phyloP scores from a whole-genome alignment of 2,888 invertebrate genomes.

The Nomada goodeniana region DNA sequence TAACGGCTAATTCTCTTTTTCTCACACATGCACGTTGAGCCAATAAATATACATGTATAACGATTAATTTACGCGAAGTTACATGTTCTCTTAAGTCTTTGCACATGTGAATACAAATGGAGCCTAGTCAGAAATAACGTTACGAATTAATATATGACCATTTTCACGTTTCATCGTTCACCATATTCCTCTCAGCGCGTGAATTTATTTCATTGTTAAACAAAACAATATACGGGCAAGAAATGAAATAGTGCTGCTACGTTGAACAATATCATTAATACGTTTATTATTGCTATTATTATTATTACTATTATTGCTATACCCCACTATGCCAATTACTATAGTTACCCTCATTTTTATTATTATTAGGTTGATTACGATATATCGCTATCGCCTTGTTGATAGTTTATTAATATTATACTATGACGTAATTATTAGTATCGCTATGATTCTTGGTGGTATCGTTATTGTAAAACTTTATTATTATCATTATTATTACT shows the following conservation, averaged over 20 bases:
- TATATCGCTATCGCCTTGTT: conserved; percentile 50
- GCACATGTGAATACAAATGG: conserved; percentile 69
- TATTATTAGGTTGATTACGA: conserved; percentile 48
- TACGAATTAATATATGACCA: conserved; percentile 67
- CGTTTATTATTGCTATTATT: conserved; percentile 56
- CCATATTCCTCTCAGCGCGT: conserved; percentile 65
- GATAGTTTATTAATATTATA: conserved; percentile 58
- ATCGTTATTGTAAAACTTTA: conserved; percentile 60
- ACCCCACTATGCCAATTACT: conserved; percentile 55
- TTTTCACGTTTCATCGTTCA: conserved; percentile 71
- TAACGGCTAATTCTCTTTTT: conserved; percentile 68
- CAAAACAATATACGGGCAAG: conserved; percentile 10
- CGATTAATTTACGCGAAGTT: conserved; percentile 69
- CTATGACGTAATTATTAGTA: conserved; percentile 57
- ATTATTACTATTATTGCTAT: conserved; percentile 59
- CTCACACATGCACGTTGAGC: conserved; percentile 63
- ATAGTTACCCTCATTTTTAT: conserved; percentile 63
- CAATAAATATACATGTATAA: conserved; percentile 44
- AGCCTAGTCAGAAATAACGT: conserved; percentile 80
- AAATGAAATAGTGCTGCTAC: conserved; percentile 48
- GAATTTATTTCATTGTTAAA: conserved; percentile 57
- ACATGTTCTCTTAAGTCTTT: conserved; percentile 57
- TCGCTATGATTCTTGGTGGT: conserved; percentile 52
- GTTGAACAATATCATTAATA: conserved; percentile 58
- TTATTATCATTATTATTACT: conserved; percentile 61